phyloP scores from a whole-genome alignment of 30 jellyfish, hydroid and myxozoan species.

The Sanderia malayensis region DNA sequence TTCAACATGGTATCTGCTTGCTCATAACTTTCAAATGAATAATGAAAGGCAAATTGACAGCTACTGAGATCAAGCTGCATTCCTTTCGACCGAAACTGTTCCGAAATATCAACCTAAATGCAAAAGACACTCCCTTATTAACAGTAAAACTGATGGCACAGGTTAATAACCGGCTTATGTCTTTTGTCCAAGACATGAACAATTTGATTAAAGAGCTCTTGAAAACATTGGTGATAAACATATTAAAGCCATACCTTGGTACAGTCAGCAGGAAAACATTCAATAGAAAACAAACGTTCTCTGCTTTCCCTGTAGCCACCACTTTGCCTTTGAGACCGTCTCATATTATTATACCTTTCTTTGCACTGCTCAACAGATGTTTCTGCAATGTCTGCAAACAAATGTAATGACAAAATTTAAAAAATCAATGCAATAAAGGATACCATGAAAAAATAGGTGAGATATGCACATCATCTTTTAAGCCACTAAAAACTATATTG shows the following conservation, averaged over 20 bases:
- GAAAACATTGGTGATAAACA: no score
- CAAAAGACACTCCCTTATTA: neutral
- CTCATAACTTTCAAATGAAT: slow-evolving; percentile 86
- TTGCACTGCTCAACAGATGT: slow-evolving; percentile 94
- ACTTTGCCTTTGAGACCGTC: slow-evolving; percentile 45
- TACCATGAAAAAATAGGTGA: no score
- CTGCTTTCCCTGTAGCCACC: slow-evolving; percentile 66
- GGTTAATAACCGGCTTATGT: no score
- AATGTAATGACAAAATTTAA: no score
- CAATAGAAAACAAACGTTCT: slow-evolving; percentile 65
- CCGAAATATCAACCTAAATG: slow-evolving; percentile 61
- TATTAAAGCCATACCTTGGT: slow-evolving; percentile 82
- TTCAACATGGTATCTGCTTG: slow-evolving; percentile 92
- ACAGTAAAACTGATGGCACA: no score
- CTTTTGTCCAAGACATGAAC: no score
- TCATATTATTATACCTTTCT: slow-evolving; percentile 71
- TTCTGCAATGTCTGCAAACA: slow-evolving; percentile 93
- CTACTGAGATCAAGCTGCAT: slow-evolving; percentile 90
- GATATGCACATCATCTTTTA: no score
- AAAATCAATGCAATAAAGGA: no score
- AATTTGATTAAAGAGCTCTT: no score
- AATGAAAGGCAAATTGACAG: slow-evolving; percentile 98
- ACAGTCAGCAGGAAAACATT: slow-evolving; percentile 90
- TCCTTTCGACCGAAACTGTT: slow-evolving; percentile 59
- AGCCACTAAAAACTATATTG: no score